Evolutionary conservation across 2,113 vertebrate species (phyloP).

Genomic region (Ptilorrhoa leucosticta): DNA sequence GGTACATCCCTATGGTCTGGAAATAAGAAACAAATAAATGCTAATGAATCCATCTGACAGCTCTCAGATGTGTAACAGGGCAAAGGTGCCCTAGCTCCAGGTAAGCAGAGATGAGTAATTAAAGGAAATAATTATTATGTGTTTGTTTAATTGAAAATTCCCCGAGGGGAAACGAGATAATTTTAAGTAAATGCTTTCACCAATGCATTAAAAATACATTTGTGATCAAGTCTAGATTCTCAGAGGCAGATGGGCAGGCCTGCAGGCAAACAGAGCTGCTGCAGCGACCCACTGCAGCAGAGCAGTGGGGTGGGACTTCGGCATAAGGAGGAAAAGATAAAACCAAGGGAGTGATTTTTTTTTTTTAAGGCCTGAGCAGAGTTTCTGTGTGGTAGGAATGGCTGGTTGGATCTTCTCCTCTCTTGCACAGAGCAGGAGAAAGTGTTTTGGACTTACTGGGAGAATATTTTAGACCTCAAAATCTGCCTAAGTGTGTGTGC

Average conservation of each 20-base stretch:
- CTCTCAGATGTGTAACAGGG: slow-evolving; percentile 24
- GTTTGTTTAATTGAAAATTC: slow-evolving; percentile 61
- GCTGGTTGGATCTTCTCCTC: neutral
- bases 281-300: neutral
- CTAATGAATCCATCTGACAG: slow-evolving; percentile 44
- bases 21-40: slow-evolving; percentile 24
- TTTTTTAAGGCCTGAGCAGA: neutral
- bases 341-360: neutral
- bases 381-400: neutral
- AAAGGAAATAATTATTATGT: slow-evolving; percentile 61
- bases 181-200: slow-evolving; percentile 39
- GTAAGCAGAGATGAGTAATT: slow-evolving; percentile 60
- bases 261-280: slow-evolving; percentile 13
- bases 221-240: slow-evolving; percentile 34
- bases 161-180: neutral
- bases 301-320: neutral
- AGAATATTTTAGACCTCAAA: neutral
- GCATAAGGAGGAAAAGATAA: neutral
- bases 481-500: neutral
- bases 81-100: slow-evolving; percentile 54
- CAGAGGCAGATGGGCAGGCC: slow-evolving; percentile 37
- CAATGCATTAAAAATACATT: slow-evolving; percentile 39
- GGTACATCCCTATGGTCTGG: neutral
- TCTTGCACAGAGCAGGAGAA: neutral
- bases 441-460: neutral